Conservation (phyloP, 2,113 vertebrate genomes). For the Oncorhynchus tshawytscha region DNA sequence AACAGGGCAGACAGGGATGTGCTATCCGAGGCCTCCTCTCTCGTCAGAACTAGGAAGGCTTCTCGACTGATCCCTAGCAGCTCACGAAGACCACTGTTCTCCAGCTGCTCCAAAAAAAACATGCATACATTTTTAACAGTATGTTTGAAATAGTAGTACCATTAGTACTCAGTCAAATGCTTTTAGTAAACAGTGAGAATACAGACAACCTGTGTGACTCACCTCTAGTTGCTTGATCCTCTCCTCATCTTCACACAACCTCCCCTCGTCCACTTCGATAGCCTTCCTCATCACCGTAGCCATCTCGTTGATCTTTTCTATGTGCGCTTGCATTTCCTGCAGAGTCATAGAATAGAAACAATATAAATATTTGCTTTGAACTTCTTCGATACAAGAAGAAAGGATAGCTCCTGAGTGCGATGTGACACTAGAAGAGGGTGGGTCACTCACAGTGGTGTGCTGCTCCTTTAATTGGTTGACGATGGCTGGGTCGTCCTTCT, state of each 20-base stretch:
- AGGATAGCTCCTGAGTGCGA: neutral
- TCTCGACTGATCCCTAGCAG: conserved; percentile 94
- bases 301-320: conserved; percentile 98
- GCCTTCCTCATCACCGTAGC: conserved; percentile 95
- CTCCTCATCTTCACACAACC: conserved; percentile 88
- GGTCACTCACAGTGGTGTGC: conserved; percentile 84
- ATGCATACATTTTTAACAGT: neutral
- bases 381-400: neutral
- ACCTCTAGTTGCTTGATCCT: conserved; percentile 92
- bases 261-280: conserved; percentile 91
- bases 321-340: conserved; percentile 91
- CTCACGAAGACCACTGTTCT: conserved; percentile 92
- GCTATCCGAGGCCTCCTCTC: conserved; percentile 84
- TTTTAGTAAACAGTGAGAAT: neutral
- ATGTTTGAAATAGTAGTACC: neutral
- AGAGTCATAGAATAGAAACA: neutral
- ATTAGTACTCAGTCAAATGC: neutral
- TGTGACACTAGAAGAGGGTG: neutral
- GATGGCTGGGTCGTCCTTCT: conserved; percentile 88
- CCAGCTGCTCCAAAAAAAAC: conserved; percentile 64
- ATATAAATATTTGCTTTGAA: neutral
- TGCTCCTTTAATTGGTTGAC: conserved; percentile 92
- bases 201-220: conserved; percentile 30
- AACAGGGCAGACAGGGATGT: conserved; percentile 85
- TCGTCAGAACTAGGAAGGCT: conserved; percentile 88